Evolutionary conservation across 2,888 invertebrate species (phyloP).

Genomic region (Cataglyphis altisquamis): DNA sequence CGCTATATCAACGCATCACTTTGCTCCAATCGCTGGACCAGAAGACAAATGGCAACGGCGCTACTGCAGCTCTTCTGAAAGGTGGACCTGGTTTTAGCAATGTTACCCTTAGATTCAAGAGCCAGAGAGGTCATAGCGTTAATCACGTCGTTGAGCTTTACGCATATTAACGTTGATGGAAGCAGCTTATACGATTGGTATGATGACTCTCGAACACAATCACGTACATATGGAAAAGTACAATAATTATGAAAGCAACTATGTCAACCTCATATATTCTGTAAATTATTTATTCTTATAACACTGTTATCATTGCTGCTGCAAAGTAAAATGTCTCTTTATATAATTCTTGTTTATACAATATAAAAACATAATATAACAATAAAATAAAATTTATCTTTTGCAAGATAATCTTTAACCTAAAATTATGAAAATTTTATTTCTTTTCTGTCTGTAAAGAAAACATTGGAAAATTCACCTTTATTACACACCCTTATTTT

Average conservation of each 20-base stretch:
- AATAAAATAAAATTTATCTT: not conserved
- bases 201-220: not conserved
- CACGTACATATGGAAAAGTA: not conserved
- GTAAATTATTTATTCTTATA: not conserved
- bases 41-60: slow-evolving; percentile 86
- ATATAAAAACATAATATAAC: not conserved
- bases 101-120: slow-evolving; percentile 85
- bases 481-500: not conserved
- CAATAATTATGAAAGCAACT: not conserved
- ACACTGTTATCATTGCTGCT: not conserved
- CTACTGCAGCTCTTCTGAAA: slow-evolving; percentile 79
- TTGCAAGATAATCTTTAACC: not conserved
- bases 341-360: not conserved
- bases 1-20: slow-evolving; percentile 79
- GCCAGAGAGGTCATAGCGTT: slow-evolving; percentile 85
- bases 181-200: not conserved
- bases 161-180: slow-evolving; percentile 64
- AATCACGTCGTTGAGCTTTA: slow-evolving; percentile 86
- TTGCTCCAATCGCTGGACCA: slow-evolving; percentile 85
- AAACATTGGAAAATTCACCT: not conserved
- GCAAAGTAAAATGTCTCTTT: not conserved
- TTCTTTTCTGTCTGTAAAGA: not conserved
- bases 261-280: not conserved
- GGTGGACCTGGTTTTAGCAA: slow-evolving; percentile 85
- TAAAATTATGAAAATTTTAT: not conserved